Evolutionary conservation across 2,888 invertebrate species (phyloP), one percentile per base, ranked within the genome.

Genomic region (Limenitis arthemis): DNA sequence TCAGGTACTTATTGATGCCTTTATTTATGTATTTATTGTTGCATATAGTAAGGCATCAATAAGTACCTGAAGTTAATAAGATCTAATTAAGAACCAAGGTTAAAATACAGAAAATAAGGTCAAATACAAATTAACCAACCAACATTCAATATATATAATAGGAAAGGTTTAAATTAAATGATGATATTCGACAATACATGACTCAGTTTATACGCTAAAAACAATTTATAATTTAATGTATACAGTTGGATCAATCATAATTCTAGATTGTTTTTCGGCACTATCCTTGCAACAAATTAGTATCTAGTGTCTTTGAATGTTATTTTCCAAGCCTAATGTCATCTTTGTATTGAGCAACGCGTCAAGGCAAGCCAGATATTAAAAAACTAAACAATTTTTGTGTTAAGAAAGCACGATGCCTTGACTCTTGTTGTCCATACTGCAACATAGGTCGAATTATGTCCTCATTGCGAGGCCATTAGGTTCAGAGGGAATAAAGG

Each of bases 281-380:
- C 9, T 12, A 11, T 68, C 63, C 73, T 69, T 64, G 67, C 67
- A 64, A 72, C 62, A 69, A 76, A 75, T 75, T 70, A 69, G 67
- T 67, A 67, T 69, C 68, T 32, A 49, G 68, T 67, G 68, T 72
- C 68, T 74, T n/a, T 41, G 44, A 51, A 51, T 46, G 67, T 61
- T 65, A 67, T 56, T 67, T 64, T 66, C 68, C 65, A 60, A 63
- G 66, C 68, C 68, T 73, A 75, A 73, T 77, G 70, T 61, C 73
- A 75, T 76, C 77, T 75, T 68, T 68, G 68, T 70, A 73, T 82
- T 79, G 74, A 71, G 79, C 70, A 82, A 82, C 61, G 61, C 63
- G 68, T 72, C 82, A 83, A 84, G 83, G 85, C 72, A 66, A 83
- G 68, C 77, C 61, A 69, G 75, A 72, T 77, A 76, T 75, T 73